phyloP scores from a whole-genome alignment of 1,140 invertebrate genomes.

The Zaprionus camerounensis region DNA sequence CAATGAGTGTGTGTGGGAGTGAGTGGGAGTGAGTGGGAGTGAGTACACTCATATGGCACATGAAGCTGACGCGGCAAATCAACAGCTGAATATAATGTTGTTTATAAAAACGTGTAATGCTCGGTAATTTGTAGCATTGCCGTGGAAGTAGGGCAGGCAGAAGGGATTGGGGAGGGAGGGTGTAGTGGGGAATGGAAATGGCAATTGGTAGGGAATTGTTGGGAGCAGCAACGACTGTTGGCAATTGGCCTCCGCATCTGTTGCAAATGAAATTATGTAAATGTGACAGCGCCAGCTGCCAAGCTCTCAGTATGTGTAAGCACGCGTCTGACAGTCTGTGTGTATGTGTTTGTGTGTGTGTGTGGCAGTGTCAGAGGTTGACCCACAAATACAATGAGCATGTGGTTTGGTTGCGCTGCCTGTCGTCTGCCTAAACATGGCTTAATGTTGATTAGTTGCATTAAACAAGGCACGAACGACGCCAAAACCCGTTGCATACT shows the following conservation, averaged over 20 bases:
- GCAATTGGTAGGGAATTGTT: not conserved
- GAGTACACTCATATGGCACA: conserved; percentile 17
- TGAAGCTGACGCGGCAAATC: conserved; percentile 68
- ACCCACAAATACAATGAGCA: conserved; percentile 62
- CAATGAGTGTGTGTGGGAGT: conserved; percentile 13
- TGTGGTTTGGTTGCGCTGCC: conserved; percentile 40
- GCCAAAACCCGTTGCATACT: conserved; percentile 41
- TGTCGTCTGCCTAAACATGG: conserved; percentile 63
- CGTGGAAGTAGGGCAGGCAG: conserved; percentile 6
- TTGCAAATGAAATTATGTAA: conserved; percentile 82
- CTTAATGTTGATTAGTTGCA: conserved; percentile 79
- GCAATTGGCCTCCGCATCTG: conserved; percentile 55
- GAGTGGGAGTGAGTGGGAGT: not conserved
- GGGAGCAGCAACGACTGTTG: conserved; percentile 34
- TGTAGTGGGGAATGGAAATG: too few relatives aligned
- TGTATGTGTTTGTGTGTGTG: conserved; percentile 39
- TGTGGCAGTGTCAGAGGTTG: conserved; percentile 33
- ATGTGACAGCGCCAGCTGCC: conserved; percentile 63
- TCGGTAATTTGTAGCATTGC: conserved; percentile 49
- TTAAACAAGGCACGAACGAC: conserved; percentile 62
- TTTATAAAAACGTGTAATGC: conserved; percentile 72
- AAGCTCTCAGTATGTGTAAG: conserved; percentile 28
- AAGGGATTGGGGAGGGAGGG: not conserved
- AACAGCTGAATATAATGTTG: conserved; percentile 71
- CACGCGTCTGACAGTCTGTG: not conserved